Evolutionary conservation across 2,888 invertebrate genomes (phyloP).

Genomic region (Patella caerulea): DNA sequence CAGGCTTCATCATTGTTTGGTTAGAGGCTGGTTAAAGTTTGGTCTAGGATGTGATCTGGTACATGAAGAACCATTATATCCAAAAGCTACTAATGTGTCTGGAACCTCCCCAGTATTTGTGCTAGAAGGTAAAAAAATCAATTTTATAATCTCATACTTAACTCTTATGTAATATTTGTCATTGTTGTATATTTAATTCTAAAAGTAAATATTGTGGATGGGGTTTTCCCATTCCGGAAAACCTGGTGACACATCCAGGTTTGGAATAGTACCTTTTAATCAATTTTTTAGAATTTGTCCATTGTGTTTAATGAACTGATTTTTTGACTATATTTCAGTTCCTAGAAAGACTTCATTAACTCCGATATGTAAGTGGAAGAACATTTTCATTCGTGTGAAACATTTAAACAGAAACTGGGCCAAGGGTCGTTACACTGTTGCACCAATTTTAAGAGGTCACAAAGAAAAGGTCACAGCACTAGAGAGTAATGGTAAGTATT

Average conservation of each 20-base stretch:
- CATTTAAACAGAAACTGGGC: conserved; percentile 64
- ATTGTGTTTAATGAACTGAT: background rate
- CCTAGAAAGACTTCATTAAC: conserved; percentile 53
- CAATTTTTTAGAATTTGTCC: background rate
- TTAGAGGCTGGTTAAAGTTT: conserved; percentile 56
- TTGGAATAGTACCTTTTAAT: background rate
- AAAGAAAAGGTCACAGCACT: conserved; percentile 62
- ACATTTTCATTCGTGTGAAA: conserved; percentile 57
- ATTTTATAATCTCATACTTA: too few species aligned
- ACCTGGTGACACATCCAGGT: background rate
- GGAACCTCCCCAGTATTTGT: conserved; percentile 63
- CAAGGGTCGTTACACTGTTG: conserved; percentile 59
- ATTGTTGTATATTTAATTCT: too few species aligned
- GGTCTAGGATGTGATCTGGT: conserved; percentile 52
- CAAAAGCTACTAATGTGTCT: conserved; percentile 55
- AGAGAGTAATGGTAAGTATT: conserved; percentile 59
- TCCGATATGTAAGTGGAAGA: conserved; percentile 65
- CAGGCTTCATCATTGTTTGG: conserved; percentile 63
- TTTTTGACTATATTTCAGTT: conserved; percentile 40
- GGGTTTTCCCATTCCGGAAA: too few species aligned
- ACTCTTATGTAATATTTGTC: too few species aligned
- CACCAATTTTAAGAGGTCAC: conserved; percentile 60
- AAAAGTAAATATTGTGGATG: too few species aligned
- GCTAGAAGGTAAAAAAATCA: conserved; percentile 44
- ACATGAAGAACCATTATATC: conserved; percentile 45